Evolutionary conservation across 2,888 invertebrate species (phyloP).

Genomic region (Cryptocephalus moraei): DNA sequence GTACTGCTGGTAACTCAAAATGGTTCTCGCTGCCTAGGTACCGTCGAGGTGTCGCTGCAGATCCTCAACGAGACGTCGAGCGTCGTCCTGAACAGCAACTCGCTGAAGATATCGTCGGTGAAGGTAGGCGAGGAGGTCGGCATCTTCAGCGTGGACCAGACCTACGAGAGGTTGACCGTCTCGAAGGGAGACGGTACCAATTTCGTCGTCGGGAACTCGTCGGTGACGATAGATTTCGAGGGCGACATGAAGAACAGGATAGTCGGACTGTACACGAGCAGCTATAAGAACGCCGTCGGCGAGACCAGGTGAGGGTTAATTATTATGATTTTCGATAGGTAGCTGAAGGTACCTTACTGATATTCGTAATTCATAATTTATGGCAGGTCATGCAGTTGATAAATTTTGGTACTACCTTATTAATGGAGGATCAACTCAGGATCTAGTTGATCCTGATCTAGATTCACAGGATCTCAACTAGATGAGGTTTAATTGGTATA

Average conservation of each 20-base stretch:
- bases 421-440: too few relatives aligned
- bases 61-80: constrained; percentile 37
- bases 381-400: too few relatives aligned
- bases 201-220: constrained; percentile 34
- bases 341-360: too few relatives aligned
- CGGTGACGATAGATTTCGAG: constrained; percentile 48
- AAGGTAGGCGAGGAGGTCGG: constrained; percentile 20
- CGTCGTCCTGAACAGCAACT: constrained; percentile 52
- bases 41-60: constrained; percentile 41
- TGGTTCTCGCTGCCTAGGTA: constrained; percentile 15
- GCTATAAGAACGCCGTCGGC: constrained; percentile 40
- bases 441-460: too few relatives aligned
- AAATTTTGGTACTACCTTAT: too few relatives aligned
- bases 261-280: constrained; percentile 64
- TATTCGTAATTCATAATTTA: too few relatives aligned
- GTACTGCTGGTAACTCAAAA: too few relatives aligned
- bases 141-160: constrained; percentile 16
- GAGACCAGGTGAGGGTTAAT: constrained; percentile 6
- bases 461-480: too few relatives aligned
- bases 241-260: constrained; percentile 57
- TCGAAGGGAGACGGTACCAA: constrained; percentile 15
- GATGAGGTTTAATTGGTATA: too few relatives aligned
- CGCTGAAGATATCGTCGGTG: constrained; percentile 43
- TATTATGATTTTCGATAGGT: too few relatives aligned
- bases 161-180: constrained; percentile 25